phyloP scores from a whole-genome alignment of 2,113 vertebrate genomes.

The Gallinago paraguaiae region DNA sequence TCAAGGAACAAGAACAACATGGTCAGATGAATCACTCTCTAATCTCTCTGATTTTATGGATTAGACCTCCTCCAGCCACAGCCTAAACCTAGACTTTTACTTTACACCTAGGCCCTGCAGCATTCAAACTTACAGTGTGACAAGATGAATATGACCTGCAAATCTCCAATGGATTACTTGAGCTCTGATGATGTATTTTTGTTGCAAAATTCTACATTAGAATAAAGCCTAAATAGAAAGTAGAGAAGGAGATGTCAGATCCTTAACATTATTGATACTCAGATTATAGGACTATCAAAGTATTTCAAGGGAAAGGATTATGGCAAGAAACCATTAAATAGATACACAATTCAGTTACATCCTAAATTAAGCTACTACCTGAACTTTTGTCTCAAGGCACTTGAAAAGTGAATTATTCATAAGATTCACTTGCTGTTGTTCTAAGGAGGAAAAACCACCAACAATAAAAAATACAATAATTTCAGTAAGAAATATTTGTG shows the following conservation, averaged over 20 bases:
- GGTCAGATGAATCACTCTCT: background rate
- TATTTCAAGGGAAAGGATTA: background rate
- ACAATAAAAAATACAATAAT: background rate
- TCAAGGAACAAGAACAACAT: background rate
- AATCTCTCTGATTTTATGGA: background rate
- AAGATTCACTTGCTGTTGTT: accelerated
- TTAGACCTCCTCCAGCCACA: background rate
- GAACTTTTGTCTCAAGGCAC: background rate
- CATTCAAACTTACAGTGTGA: background rate
- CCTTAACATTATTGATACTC: background rate
- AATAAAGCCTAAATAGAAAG: background rate
- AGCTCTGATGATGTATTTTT: background rate
- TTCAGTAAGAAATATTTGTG: background rate
- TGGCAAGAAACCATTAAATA: background rate
- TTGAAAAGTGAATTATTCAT: background rate
- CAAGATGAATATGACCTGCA: background rate
- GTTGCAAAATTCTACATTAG: background rate
- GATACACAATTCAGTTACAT: background rate
- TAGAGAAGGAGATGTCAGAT: background rate
- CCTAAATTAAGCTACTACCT: background rate
- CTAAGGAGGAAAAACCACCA: background rate
- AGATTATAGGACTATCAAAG: background rate
- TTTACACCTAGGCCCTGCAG: background rate
- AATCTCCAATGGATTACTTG: background rate
- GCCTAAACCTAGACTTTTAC: background rate